Evolutionary conservation across 2,797 vertebrate genomes (phyloP).

Genomic region (Xiphophorus birchmanni): DNA sequence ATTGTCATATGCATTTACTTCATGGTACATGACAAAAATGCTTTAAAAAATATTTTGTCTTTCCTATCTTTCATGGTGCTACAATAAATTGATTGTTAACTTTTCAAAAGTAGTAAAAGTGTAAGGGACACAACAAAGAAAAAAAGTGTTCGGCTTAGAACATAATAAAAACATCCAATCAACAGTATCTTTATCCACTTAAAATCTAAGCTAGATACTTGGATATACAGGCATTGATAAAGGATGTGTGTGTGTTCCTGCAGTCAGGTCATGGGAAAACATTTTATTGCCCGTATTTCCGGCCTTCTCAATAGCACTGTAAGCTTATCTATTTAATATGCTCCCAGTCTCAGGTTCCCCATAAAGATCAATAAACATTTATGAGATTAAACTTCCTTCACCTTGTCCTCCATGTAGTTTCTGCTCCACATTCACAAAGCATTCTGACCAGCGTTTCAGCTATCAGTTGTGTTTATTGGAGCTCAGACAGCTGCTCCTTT

Average conservation of each 20-base stretch:
- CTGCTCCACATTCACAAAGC: not conserved
- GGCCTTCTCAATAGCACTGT: not conserved
- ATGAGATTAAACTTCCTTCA: not conserved
- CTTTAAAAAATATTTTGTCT: not conserved
- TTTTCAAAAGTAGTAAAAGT: not conserved
- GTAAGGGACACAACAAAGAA: not conserved
- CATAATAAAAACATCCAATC: not conserved
- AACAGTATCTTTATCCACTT: not conserved
- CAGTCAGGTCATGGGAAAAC: not conserved
- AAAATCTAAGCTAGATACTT: not conserved
- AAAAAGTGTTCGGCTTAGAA: not conserved
- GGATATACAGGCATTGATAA: not conserved
- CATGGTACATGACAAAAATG: not conserved
- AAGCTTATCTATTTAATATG: slow-evolving; percentile 1
- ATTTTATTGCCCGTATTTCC: not conserved
- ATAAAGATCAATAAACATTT: not conserved
- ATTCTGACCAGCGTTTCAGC: not conserved
- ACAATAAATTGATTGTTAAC: not conserved
- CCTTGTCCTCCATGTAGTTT: not conserved
- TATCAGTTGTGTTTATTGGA: not conserved
- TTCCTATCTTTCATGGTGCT: not conserved
- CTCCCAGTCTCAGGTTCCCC: not conserved
- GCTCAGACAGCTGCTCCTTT: not conserved
- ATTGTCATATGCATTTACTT: not conserved
- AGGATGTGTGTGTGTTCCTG: not conserved